Conservation (phyloP, 2,888 invertebrate genomes). For the Mesorhabditis belari region DNA sequence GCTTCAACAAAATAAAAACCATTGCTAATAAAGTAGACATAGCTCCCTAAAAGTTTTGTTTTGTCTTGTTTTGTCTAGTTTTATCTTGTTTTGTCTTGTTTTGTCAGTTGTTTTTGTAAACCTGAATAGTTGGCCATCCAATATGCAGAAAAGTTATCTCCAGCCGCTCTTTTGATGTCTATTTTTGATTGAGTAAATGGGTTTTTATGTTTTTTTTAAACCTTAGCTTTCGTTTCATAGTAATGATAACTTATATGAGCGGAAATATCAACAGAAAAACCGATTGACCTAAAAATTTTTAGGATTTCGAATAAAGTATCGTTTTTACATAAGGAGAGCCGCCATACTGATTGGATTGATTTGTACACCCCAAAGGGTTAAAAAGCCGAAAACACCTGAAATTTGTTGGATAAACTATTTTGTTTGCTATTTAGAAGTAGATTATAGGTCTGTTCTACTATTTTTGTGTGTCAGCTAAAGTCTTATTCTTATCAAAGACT, state of each 20-base stretch:
- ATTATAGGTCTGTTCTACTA: no score
- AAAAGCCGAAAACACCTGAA: constrained; percentile 27
- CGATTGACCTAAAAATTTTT: constrained; percentile 18
- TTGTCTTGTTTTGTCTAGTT: no score
- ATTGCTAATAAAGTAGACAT: constrained; percentile 32
- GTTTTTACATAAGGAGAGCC: constrained; percentile 28
- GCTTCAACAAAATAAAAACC: constrained; percentile 25
- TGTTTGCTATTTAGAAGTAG: no score
- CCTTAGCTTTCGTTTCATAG: constrained; percentile 26
- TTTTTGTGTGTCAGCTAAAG: no score
- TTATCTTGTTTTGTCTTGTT: no score
- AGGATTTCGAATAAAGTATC: no score
- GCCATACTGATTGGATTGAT: constrained; percentile 39
- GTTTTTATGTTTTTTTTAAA: constrained; percentile 1
- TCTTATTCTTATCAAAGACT: neutral
- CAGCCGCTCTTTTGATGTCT: constrained; percentile 24
- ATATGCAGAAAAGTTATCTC: constrained; percentile 26
- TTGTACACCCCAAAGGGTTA: constrained; percentile 33
- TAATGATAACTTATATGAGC: constrained; percentile 44
- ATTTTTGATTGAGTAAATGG: neutral
- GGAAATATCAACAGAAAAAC: constrained; percentile 40
- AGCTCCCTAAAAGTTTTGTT: constrained; percentile 16
- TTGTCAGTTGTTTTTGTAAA: neutral
- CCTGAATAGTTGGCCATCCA: constrained; percentile 37
- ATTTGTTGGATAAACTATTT: neutral